A percentile compares a stretch with the other conserved stretches of the same genome.
phyloP scores from a whole-genome alignment of 2,113 vertebrate species.

The Baryphthengus martii region DNA sequence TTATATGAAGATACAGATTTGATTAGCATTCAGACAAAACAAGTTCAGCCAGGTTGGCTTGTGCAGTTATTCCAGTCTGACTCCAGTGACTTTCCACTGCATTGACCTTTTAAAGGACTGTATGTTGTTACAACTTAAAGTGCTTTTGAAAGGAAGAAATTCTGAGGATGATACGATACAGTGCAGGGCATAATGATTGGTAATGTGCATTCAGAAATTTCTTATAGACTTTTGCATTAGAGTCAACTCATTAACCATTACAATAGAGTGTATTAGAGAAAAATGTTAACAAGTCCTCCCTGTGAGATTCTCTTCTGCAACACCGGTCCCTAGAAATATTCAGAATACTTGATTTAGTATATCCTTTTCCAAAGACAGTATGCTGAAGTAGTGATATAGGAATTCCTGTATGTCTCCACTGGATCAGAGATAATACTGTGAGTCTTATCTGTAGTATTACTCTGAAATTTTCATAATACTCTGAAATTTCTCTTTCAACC shows the following conservation, averaged over 20 bases:
- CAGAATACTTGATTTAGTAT: neutral
- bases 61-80: conserved; percentile 28
- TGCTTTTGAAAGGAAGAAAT: conserved; percentile 38
- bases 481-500: neutral
- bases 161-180: neutral
- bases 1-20: conserved; percentile 68
- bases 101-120: neutral
- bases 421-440: neutral
- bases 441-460: neutral
- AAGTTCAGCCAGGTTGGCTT: conserved; percentile 71
- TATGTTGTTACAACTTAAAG: conserved; percentile 15
- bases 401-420: neutral
- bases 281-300: neutral
- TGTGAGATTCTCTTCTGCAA: neutral
- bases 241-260: neutral
- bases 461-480: neutral
- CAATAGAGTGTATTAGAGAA: neutral
- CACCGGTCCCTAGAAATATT: neutral
- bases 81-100: conserved; percentile 42
- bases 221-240: neutral
- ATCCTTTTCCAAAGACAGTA: neutral
- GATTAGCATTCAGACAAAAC: conserved; percentile 71
- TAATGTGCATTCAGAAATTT: neutral
- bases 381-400: neutral
- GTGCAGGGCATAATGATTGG: neutral